phyloP scores from a whole-genome alignment of 2,797 vertebrate genomes.

The Dendrocincla tyrannina region DNA sequence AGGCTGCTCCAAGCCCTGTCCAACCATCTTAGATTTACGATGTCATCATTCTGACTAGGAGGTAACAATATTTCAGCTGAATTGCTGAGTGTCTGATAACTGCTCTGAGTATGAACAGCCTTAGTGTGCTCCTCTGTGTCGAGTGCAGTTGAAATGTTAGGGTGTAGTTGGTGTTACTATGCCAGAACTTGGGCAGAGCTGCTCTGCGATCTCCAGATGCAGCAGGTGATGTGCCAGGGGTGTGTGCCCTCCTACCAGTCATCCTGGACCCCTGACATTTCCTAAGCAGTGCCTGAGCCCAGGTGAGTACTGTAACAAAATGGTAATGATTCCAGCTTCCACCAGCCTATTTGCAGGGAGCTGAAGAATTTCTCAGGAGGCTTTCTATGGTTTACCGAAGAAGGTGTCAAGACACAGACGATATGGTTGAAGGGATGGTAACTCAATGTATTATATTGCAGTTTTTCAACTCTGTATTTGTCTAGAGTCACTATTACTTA shows the following conservation, averaged over 20 bases:
- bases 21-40: neutral
- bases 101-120: accelerated
- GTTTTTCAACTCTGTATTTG: neutral
- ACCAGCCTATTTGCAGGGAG: neutral
- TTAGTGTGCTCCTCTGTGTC: neutral
- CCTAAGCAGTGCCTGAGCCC: neutral
- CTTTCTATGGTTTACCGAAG: neutral
- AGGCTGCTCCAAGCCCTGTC: neutral
- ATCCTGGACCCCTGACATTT: neutral
- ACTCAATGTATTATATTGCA: neutral
- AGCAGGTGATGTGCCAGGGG: neutral
- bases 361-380: neutral
- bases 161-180: neutral
- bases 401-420: neutral
- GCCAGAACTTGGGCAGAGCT: neutral
- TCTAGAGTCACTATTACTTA: neutral
- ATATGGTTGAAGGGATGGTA: neutral
- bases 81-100: neutral
- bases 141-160: neutral
- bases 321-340: accelerated
- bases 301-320: too few relatives aligned
- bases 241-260: neutral
- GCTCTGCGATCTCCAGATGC: accelerated
- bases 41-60: neutral
- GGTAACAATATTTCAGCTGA: neutral